Evolutionary conservation across 2,797 vertebrate genomes (phyloP).

Genomic region (Acanthurus tractus): DNA sequence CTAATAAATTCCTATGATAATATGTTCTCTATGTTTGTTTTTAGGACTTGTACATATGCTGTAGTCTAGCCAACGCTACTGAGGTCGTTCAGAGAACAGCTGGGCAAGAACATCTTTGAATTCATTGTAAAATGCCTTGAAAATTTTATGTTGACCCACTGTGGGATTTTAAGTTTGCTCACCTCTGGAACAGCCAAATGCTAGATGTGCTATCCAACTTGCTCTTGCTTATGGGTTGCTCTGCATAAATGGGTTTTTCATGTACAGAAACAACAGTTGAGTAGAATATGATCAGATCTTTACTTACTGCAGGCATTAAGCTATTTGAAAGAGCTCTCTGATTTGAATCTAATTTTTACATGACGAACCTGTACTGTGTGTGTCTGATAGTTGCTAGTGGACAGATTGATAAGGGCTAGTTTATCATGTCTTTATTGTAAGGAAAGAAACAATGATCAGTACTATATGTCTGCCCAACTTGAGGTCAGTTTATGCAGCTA

Average conservation of each 20-base stretch:
- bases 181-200: conserved; percentile 17
- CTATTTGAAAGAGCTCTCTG: not conserved
- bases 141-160: not conserved
- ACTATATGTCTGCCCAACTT: not conserved
- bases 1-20: not conserved
- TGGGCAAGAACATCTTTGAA: not conserved
- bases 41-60: not conserved
- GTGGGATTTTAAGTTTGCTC: not conserved
- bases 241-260: conserved; percentile 14
- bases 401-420: not conserved
- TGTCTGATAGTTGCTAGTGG: not conserved
- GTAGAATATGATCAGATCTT: not conserved
- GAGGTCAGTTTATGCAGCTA: not conserved
- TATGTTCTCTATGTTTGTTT: conserved; percentile 11
- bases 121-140: not conserved
- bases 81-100: not conserved
- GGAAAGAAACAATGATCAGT: not conserved
- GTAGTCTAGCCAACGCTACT: not conserved
- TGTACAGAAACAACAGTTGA: not conserved
- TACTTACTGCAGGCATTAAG: not conserved
- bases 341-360: not conserved
- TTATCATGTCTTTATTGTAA: not conserved
- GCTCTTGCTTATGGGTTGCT: not conserved
- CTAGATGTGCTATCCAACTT: conserved; percentile 16
- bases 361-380: not conserved